A percentile compares a stretch with the other conserved stretches of the same genome.
Conservation (phyloP, 2,888 invertebrate species). For the Ernsta delagoae region DNA sequence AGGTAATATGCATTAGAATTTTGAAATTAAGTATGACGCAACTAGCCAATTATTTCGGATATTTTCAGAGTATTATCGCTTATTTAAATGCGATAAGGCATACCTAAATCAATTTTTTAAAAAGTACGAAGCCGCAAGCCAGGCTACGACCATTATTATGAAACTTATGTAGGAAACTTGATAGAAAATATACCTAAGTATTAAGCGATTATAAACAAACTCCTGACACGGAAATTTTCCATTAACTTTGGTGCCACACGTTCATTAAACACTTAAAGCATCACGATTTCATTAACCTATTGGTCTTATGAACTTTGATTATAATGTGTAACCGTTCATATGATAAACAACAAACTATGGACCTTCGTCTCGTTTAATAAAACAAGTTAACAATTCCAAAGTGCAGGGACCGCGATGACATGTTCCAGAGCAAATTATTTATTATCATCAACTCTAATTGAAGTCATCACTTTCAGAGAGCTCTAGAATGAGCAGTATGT, state of each 20-base stretch:
- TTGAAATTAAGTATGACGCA: no score
- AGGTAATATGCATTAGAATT: no score
- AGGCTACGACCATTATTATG: neutral
- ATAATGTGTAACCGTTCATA: slow-evolving; percentile 10
- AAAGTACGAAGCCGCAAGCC: no score
- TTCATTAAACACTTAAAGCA: slow-evolving; percentile 1
- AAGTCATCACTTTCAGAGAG: slow-evolving; percentile 11
- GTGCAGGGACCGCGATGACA: slow-evolving; percentile 19
- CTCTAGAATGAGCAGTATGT: slow-evolving; percentile 6
- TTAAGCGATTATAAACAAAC: neutral
- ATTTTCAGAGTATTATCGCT: no score
- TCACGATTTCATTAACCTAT: slow-evolving; percentile 22
- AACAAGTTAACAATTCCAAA: slow-evolving; percentile 15
- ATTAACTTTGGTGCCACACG: neutral
- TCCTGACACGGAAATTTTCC: slow-evolving; percentile 7
- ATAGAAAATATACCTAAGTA: neutral
- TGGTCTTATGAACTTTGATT: slow-evolving; percentile 24
- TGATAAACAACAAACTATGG: slow-evolving; percentile 17
- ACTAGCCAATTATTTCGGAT: no score
- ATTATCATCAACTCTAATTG: slow-evolving; percentile 20
- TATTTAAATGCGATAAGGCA: no score
- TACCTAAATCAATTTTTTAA: no score
- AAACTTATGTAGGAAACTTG: neutral
- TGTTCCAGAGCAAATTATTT: slow-evolving; percentile 7
- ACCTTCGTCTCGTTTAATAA: slow-evolving; percentile 13